Evolutionary conservation across 1,140 invertebrate genomes (phyloP).

Genomic region (Psix sp.): DNA sequence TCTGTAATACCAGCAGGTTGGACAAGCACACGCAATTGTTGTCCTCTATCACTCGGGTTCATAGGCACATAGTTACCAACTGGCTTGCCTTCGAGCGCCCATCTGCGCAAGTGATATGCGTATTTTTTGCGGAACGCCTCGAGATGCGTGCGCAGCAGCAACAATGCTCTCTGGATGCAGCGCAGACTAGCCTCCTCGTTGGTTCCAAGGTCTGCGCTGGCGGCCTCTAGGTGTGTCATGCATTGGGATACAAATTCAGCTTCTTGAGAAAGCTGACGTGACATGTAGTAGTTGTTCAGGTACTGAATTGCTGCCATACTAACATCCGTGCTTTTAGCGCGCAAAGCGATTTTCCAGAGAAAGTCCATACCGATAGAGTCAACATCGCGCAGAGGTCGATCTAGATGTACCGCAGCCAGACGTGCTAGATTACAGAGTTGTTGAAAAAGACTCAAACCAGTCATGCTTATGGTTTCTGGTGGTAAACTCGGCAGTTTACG

Average conservation of each 20-base stretch:
- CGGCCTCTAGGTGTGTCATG: constrained; percentile 91
- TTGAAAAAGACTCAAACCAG: constrained; percentile 92
- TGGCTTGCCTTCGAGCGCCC: constrained; percentile 88
- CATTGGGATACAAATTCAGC: constrained; percentile 94
- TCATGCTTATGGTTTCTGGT: constrained; percentile 93
- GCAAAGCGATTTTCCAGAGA: constrained; percentile 93
- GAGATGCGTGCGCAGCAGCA: constrained; percentile 92
- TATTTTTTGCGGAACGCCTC: constrained; percentile 93
- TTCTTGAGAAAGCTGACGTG: constrained; percentile 91
- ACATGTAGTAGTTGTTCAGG: constrained; percentile 94
- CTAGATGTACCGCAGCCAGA: constrained; percentile 82
- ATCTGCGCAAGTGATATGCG: constrained; percentile 89
- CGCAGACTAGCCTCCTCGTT: constrained; percentile 88
- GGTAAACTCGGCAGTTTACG: constrained; percentile 91
- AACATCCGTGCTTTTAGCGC: constrained; percentile 93
- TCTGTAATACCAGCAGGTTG: constrained; percentile 91
- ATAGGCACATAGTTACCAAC: constrained; percentile 85
- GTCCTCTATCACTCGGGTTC: constrained; percentile 78
- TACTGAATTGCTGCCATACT: constrained; percentile 96
- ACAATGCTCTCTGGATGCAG: constrained; percentile 91
- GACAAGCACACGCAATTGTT: constrained; percentile 85
- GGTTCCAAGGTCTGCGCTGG: constrained; percentile 83
- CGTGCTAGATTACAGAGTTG: constrained; percentile 91
- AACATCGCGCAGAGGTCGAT: constrained; percentile 71
- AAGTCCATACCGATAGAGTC: constrained; percentile 90